Conservation (phyloP, 2,888 invertebrate genomes). For the Ariolimax columbianus region DNA sequence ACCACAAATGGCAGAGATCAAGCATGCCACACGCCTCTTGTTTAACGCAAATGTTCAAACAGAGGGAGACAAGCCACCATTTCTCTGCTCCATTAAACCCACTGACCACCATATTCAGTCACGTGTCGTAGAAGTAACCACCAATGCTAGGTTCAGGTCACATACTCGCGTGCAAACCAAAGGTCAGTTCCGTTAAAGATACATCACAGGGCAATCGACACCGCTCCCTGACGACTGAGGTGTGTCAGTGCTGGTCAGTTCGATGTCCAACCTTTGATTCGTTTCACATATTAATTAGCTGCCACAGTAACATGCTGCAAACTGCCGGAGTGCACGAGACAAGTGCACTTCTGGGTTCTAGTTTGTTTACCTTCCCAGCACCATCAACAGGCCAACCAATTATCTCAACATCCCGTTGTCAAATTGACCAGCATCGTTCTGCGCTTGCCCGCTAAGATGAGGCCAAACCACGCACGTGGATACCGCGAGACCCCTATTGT, state of each 20-base stretch:
- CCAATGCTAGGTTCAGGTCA: not conserved
- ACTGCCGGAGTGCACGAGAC: not conserved
- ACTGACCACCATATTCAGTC: conserved; percentile 11
- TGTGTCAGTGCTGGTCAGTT: not conserved
- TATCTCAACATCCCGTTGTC: conserved; percentile 9
- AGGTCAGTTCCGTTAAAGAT: conserved; percentile 24
- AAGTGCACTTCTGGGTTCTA: conserved; percentile 22
- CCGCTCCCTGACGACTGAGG: not conserved
- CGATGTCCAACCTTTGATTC: not conserved
- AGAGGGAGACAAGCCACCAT: not conserved
- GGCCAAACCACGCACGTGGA: conserved; percentile 32
- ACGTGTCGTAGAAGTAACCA: conserved; percentile 8
- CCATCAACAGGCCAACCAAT: not conserved
- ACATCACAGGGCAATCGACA: conserved; percentile 13
- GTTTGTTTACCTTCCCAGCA: conserved; percentile 38
- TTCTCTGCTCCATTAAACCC: not conserved
- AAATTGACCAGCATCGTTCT: conserved; percentile 30
- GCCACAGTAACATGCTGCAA: not conserved
- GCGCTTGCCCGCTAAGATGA: not conserved
- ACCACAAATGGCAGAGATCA: conserved; percentile 8
- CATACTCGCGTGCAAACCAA: not conserved
- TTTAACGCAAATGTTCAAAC: not conserved
- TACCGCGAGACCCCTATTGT: conserved; percentile 13
- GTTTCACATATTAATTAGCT: not conserved
- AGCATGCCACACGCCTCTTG: not conserved